phyloP scores from a whole-genome alignment of 2,888 invertebrate genomes.

The Stenchaetothrips biformis region DNA sequence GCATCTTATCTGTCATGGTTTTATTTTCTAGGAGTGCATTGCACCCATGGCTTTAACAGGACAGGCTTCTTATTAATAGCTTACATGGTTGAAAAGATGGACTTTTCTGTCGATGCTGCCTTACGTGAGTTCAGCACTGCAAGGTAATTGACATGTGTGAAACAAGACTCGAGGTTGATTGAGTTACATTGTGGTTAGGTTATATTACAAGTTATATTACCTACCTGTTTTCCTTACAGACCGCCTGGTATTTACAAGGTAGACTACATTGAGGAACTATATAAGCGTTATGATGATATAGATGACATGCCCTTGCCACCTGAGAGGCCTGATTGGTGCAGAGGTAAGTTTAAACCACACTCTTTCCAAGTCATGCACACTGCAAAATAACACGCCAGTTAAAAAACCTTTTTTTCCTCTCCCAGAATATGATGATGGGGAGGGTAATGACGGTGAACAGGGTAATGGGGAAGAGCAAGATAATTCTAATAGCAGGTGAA shows the following conservation, averaged over 20 bases:
- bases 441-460: constrained; percentile 41
- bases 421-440: constrained; percentile 43
- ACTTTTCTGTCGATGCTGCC: constrained; percentile 80
- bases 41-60: constrained; percentile 97
- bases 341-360: constrained; percentile 51
- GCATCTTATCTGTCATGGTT: constrained; percentile 26
- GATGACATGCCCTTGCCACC: constrained; percentile 70
- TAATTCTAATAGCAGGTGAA: constrained; percentile 31
- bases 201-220: constrained; percentile 29
- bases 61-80: constrained; percentile 93
- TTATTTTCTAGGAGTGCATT: constrained; percentile 66
- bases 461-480: constrained; percentile 36
- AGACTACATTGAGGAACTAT: constrained; percentile 88
- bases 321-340: constrained; percentile 80
- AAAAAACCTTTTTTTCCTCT: constrained; percentile 28
- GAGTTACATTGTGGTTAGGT: background rate
- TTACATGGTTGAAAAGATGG: constrained; percentile 79
- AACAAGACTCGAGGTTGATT: background rate
- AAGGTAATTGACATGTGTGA: constrained; percentile 48
- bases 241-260: constrained; percentile 97
- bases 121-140: constrained; percentile 61
- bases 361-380: background rate
- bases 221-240: constrained; percentile 47
- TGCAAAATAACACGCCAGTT: constrained; percentile 22
- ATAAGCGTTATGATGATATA: constrained; percentile 68